Evolutionary conservation across 2,888 invertebrate genomes (phyloP), one percentile per base, ranked within the genome.

Genomic region (Leptinotarsa tumamoca): DNA sequence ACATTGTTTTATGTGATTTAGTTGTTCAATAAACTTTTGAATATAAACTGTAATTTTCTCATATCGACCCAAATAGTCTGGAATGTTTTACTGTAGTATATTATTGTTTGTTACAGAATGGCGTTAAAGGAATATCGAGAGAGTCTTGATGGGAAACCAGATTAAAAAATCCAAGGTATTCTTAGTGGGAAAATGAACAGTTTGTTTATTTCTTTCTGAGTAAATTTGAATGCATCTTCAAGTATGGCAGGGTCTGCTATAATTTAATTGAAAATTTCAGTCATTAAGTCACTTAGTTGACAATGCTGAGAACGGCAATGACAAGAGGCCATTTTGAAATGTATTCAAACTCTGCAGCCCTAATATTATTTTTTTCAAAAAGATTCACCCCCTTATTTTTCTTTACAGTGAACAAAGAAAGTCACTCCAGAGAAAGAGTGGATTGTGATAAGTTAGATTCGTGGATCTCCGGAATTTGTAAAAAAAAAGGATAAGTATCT

Each of bases 61-160:
- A 70, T 70, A 27, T 68, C 43, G 50, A 43, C 58, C 56, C 58
- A 18, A 51, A 33, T 33, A 27, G 17, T 77, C 69, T 27, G 54
- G 33, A 50, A 68, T 58, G 23, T 58, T 17, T 70, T 70, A 70
- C 70, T 70, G 70, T 70, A 80, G 67, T 80, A 78, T 68, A 71
- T 79, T 76, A 71, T 79, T 80, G 76, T 79, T 80, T 80, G 80
- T 80, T 80, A 70, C 80, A 80, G 80, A 80, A 71, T 68, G 73
- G 67, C 71, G 27, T 71, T 52, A 58, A 67, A 58, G 73, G 71
- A 73, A 68, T 56, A 33, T 49, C 54, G 71, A 51, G 58, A 73
- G 68, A 71, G 67, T 67, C 52, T 33, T 68, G 71, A 68, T 63
- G 68, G 63, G 68, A 68, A 58, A 54, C 61, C n/a, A 50, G 72